Conservation (phyloP, 2,888 invertebrate genomes). For the Ariolimax columbianus region DNA sequence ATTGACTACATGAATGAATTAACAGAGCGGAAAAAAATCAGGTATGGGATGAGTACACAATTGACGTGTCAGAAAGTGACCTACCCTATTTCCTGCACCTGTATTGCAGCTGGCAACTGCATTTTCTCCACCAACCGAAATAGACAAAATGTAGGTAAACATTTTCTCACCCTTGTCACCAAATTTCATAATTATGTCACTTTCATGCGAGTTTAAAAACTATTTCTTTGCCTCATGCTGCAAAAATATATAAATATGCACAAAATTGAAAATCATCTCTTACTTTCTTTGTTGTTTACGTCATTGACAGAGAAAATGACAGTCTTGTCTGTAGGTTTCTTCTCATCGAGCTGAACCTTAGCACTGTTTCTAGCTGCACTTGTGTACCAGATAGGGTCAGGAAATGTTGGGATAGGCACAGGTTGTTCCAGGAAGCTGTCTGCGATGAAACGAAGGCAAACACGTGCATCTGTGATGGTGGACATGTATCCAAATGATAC, state of each 20-base stretch:
- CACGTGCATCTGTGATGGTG: slow-evolving; percentile 85
- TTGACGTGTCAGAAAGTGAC: no score
- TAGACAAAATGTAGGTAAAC: no score
- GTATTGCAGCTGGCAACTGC: no score
- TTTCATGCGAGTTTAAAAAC: no score
- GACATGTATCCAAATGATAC: slow-evolving; percentile 96
- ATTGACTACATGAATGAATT: no score
- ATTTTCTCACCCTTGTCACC: no score
- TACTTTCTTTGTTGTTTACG: background rate
- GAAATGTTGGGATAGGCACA: slow-evolving; percentile 33
- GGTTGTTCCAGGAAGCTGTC: slow-evolving; percentile 83
- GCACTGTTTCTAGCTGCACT: background rate
- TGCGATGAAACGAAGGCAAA: slow-evolving; percentile 86
- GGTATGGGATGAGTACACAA: no score
- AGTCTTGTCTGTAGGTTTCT: background rate
- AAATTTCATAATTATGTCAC: no score
- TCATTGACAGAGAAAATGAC: background rate
- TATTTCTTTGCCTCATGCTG: no score
- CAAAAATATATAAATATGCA: background rate
- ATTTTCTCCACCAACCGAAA: no score
- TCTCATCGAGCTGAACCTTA: background rate
- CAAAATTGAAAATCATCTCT: background rate
- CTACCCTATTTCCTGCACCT: no score
- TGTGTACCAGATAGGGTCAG: slow-evolving; percentile 52
- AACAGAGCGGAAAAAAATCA: no score